These are phyloP conservation scores for Stichopus horrens DNA, from an alignment of 53 echinoderm and acorn worm genomes.

Conservation along the genomic window DNA sequence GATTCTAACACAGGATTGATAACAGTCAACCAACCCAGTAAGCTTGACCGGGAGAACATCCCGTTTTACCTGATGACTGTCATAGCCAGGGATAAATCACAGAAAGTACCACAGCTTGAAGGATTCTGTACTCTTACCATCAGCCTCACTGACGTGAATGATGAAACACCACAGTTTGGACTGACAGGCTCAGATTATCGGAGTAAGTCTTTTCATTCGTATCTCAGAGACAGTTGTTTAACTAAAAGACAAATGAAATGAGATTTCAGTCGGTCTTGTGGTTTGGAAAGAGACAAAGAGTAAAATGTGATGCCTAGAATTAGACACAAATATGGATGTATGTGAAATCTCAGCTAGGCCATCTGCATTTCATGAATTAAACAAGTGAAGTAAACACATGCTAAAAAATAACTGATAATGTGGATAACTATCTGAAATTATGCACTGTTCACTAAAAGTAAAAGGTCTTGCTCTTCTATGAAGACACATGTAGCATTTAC, in stretches of 20 bases:
- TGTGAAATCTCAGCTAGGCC: no score
- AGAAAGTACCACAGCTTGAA: not conserved
- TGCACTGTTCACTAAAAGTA: no score
- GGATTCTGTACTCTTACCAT: slow-evolving; percentile 65
- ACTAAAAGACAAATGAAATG: not conserved
- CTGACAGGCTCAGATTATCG: not conserved
- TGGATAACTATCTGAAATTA: no score
- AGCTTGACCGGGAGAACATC: slow-evolving; percentile 58
- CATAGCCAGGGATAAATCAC: slow-evolving; percentile 58
- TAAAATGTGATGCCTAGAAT: no score
- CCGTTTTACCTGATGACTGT: slow-evolving; percentile 51
- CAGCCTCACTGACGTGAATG: slow-evolving; percentile 62
- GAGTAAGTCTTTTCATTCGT: not conserved
- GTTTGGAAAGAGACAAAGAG: no score
- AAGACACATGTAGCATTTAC: no score
- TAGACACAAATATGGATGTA: no score
- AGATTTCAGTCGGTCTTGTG: no score
- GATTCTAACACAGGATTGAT: slow-evolving; percentile 55
- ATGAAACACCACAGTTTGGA: slow-evolving; percentile 60
- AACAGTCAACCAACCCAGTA: slow-evolving; percentile 21
- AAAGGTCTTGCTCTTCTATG: no score
- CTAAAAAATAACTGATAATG: no score
- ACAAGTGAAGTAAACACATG: no score
- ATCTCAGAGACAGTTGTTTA: not conserved
- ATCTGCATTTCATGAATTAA: no score